phyloP scores from a whole-genome alignment of 1,140 invertebrate species.

The Aphelinus atriplicis region DNA sequence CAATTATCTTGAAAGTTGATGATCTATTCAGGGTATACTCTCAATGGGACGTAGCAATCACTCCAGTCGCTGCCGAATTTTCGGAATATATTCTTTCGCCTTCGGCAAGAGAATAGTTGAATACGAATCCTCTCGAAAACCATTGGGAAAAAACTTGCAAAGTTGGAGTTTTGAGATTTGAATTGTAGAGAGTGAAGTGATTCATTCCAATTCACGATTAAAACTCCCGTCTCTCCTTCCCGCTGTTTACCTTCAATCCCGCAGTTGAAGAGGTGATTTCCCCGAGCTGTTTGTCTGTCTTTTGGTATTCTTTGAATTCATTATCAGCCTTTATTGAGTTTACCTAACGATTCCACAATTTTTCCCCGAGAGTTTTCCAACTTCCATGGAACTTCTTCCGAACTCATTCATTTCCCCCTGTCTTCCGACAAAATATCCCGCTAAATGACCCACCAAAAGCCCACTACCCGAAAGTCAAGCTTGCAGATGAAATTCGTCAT shows the following conservation, averaged over 20 bases:
- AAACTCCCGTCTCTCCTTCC: slow-evolving; percentile 3
- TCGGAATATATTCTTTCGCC: too few species aligned
- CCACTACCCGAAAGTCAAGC: too few species aligned
- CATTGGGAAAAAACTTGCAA: not conserved
- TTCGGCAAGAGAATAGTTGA: too few species aligned
- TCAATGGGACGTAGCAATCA: too few species aligned
- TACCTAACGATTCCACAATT: not conserved
- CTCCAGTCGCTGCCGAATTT: not conserved
- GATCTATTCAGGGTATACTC: too few species aligned
- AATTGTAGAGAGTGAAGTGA: slow-evolving; percentile 2
- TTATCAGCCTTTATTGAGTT: slow-evolving; percentile 12
- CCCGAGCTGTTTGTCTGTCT: slow-evolving; percentile 3
- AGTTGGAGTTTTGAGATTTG: not conserved
- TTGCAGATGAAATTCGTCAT: too few species aligned
- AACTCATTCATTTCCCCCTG: too few species aligned
- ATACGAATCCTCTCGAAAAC: not conserved
- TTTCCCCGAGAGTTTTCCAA: not conserved
- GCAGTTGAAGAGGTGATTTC: slow-evolving; percentile 1
- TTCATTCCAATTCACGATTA: not conserved
- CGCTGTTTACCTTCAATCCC: not conserved
- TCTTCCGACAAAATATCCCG: too few species aligned
- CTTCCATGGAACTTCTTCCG: slow-evolving; percentile 1
- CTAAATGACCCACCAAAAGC: too few species aligned
- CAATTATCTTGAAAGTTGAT: too few species aligned
- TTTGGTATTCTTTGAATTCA: not conserved